Percentiles rank a stretch among this genome's conserved stretches.
Conservation (phyloP, 2,797 vertebrate species). For the Monodelphis domestica region DNA sequence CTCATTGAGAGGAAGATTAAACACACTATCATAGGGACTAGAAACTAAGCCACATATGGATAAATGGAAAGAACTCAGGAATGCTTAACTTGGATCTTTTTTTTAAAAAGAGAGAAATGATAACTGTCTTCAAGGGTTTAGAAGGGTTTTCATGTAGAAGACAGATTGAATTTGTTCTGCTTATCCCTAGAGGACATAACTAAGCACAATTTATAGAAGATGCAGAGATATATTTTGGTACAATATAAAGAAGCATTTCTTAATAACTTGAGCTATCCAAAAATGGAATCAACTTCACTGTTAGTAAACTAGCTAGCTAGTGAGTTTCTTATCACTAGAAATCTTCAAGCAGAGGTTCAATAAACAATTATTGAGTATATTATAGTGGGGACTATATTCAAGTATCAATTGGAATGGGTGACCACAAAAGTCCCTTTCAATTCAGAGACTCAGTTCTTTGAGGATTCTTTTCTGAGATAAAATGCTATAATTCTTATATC, state of each 20-base stretch:
- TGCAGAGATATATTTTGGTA: background rate
- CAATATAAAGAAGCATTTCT: background rate
- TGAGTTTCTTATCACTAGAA: background rate
- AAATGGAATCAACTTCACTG: background rate
- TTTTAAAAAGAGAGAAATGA: background rate
- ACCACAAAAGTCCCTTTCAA: background rate
- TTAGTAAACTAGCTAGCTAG: background rate
- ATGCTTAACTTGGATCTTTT: background rate
- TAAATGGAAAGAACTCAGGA: background rate
- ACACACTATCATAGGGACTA: background rate
- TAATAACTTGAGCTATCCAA: background rate
- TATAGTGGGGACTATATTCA: background rate
- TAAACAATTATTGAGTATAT: background rate
- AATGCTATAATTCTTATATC: background rate
- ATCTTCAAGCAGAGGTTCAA: background rate
- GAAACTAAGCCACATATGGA: background rate
- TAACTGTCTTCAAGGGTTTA: background rate
- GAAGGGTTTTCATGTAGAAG: background rate
- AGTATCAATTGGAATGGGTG: background rate
- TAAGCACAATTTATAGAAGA: background rate
- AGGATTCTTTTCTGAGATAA: background rate
- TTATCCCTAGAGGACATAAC: background rate
- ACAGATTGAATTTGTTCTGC: background rate
- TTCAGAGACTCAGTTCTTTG: background rate
- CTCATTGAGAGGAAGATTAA: background rate